Base-by-base conservation (phyloP, 2,797 vertebrate genomes). In the Betta splendens region DNA sequence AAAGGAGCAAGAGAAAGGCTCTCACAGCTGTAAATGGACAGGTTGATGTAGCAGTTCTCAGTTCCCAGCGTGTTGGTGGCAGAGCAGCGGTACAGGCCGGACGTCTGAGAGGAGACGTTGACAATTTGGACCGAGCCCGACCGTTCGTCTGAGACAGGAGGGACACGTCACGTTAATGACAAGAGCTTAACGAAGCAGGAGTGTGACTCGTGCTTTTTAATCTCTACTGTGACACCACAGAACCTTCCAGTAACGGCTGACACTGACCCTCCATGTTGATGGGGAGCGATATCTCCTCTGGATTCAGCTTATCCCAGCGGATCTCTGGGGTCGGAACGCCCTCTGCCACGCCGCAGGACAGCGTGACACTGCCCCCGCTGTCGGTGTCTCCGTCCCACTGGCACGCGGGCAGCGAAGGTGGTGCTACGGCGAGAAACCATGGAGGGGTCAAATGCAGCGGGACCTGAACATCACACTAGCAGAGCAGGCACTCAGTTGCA, bases 31-130 rank as follows among this genome's bases (percentile, higher is more conserved):
- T 87, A 89, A 52, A 94, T 61, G 7, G 85, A 86, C 46, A 94
- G 81, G 66, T 89, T 90, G 66, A 94, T 43, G 32, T 90, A 89
- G 80, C 94, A 94, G 85, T 87, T 88, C 67, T 88, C 79, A 0
- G 89, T 89, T 26, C 91, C 93, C 68, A 94, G 82, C 28, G 69
- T 26, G 53, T 94, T 94, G 0, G 85, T 43, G 54, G 87, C 92
- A 0, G 92, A 90, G 87, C 94, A 94, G 63, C 92, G 92, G 43
- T 94, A 94, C 31, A 93, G 66, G 12, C 94, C 93, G 0, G 93
- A 92, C 4, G 87, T 90, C 64, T 89, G 84, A 16, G 89, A 79
- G 0, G 93, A 92, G 42, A 92, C 66, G 7, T 94, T 94, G 50
- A 76, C 47, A 1, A 91, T 91, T 28, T 87, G 83, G 40, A 91